These are phyloP conservation scores for Phallusia fumigata DNA, from an alignment of 23 tunicate genomes.

Conservation along the genomic window DNA sequence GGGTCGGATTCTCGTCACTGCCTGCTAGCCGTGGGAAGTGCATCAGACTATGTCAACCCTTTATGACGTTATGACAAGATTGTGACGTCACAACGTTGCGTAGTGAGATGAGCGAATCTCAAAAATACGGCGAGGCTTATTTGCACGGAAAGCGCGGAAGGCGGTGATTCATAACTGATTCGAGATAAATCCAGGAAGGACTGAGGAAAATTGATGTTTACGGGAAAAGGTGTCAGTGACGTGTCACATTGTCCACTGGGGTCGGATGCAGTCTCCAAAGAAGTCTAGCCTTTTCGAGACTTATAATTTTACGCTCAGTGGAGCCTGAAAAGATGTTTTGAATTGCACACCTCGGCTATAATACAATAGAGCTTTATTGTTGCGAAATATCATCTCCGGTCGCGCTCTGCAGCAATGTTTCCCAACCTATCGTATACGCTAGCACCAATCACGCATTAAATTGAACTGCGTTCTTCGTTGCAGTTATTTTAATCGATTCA, in stretches of 20 bases:
- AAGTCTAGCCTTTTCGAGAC: neutral
- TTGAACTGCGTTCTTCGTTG: neutral
- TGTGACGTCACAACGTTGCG: neutral
- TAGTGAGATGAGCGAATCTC: neutral
- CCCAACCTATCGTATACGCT: too few species aligned
- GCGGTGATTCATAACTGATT: neutral
- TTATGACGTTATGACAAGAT: neutral
- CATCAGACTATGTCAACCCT: slow-evolving; percentile 6
- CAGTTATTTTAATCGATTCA: too few species aligned
- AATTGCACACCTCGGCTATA: neutral
- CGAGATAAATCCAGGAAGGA: neutral
- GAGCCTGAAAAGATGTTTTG: slow-evolving; percentile 5
- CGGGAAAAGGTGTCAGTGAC: neutral
- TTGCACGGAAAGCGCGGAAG: neutral
- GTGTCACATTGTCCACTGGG: neutral
- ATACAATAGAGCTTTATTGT: neutral
- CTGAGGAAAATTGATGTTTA: slow-evolving; percentile 1
- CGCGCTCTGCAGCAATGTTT: neutral
- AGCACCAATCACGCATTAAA: neutral
- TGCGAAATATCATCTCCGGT: too few species aligned
- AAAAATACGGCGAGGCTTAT: neutral
- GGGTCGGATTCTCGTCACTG: neutral
- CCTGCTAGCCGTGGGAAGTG: slow-evolving; percentile 1
- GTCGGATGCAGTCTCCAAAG: neutral
- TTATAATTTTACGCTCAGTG: neutral